Evolutionary conservation across 2,113 vertebrate genomes (phyloP).

Genomic region (Etia nguti): DNA sequence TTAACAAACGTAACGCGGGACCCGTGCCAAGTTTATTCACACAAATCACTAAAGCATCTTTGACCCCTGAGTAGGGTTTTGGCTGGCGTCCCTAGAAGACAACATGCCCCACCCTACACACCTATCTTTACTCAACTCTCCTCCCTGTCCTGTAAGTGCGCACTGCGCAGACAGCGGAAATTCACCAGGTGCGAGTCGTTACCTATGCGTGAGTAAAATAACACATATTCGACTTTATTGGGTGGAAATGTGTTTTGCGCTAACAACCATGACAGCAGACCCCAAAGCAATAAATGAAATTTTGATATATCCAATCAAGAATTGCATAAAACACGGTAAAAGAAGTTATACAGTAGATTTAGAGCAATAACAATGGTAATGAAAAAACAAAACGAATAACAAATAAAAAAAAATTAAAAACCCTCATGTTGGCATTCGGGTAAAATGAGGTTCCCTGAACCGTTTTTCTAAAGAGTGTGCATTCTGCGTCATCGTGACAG

Average conservation of each 20-base stretch:
- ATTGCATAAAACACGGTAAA: background rate
- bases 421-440: background rate
- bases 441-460: background rate
- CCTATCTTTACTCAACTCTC: background rate
- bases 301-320: background rate
- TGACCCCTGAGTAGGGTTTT: background rate
- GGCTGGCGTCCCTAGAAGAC: background rate
- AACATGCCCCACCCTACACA: background rate
- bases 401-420: background rate
- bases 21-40: background rate
- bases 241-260: background rate
- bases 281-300: background rate
- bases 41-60: background rate
- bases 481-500: conserved; percentile 45
- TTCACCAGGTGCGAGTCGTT: background rate
- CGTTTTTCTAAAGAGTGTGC: conserved; percentile 17
- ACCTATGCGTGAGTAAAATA: background rate
- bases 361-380: background rate
- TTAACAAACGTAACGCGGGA: background rate
- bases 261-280: background rate
- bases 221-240: background rate
- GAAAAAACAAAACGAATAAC: background rate
- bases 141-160: background rate
- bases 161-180: background rate
- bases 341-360: too few relatives aligned